Conservation (phyloP, 2,113 vertebrate genomes). For the Neoarius graeffei region DNA sequence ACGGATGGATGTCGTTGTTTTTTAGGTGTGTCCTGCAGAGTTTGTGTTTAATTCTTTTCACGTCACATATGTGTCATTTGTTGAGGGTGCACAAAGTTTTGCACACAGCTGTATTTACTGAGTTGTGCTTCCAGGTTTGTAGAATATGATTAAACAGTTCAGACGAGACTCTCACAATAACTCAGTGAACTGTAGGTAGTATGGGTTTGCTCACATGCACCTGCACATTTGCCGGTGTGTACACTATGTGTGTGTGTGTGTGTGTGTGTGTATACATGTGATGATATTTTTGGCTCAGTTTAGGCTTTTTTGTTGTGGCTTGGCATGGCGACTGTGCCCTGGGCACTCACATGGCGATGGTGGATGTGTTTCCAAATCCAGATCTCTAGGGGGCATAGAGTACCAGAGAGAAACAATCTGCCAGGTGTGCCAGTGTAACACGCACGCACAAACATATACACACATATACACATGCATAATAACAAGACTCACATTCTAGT, state of each 20-base stretch:
- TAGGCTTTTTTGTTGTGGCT: constrained; percentile 57
- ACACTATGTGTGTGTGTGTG: constrained; percentile 19
- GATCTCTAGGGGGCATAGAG: constrained; percentile 56
- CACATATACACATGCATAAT: constrained; percentile 1
- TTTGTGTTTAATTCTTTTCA: neutral
- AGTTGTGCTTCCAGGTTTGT: neutral
- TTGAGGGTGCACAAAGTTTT: neutral
- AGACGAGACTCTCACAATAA: neutral
- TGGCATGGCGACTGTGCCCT: constrained; percentile 56
- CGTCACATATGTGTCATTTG: neutral
- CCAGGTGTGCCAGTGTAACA: constrained; percentile 33
- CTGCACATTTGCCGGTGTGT: constrained; percentile 17
- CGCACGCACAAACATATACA: constrained; percentile 42
- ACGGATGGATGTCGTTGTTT: neutral
- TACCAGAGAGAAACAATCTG: constrained; percentile 56
- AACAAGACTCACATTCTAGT: neutral
- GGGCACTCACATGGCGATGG: constrained; percentile 53
- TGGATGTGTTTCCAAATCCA: constrained; percentile 56
- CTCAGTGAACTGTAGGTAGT: neutral
- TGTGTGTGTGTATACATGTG: constrained; percentile 40
- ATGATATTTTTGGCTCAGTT: constrained; percentile 59
- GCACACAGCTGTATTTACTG: neutral
- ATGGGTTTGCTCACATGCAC: neutral
- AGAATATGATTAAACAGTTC: constrained; percentile 49
- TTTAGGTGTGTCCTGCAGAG: neutral